Base-by-base conservation (phyloP, 2,888 invertebrate species). In the Fragum sueziense region DNA sequence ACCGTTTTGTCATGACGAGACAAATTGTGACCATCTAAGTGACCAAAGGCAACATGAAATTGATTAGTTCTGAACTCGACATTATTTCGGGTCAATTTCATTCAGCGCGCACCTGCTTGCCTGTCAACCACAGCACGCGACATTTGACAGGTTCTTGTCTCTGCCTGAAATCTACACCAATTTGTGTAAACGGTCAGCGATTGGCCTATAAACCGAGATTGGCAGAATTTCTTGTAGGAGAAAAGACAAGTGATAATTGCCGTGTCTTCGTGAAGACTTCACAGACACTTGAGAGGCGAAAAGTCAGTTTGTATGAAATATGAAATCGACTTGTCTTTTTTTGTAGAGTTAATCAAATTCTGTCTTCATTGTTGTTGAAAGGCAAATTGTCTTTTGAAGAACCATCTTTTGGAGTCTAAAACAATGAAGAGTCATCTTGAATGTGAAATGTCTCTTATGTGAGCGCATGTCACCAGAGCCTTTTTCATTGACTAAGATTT, bases 91-190 rank as follows among this genome's bases (percentile, higher is more conserved):
- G 74, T 74, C 74, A 74, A 61, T 74, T 74, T 74, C 74, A 37
- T 33, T 57, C 59, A 74, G 54, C 75, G 69, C 70, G 75, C 75
- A 75, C 75, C 75, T 75, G 75, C 75, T 75, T 33, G 51, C 41
- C 65, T 75, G 75, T 70, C 75, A 75, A 59, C 34, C 51, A 70
- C 62, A 75, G 70, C 75, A 75, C 75, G 75, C 70, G 75, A 70
- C 47, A 27, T 61, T 25, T 70, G 75, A 75, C 75, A 75, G 62
- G 51, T 34, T 51, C 75, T 31, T 34, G 52, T 33, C 69, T 59
- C 34, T 51, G 25, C 61, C 47, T 65, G 75, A 51, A 70, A 75
- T 75, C 20, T 62, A 70, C 61, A 75, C 52, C 61, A 34, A 62
- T 62, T 20, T 22, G n/a, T 47, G 70, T 41, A 74, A 74, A 74